A percentile compares a stretch with the other conserved stretches of the same genome.
phyloP scores from a whole-genome alignment of 2,888 invertebrate genomes.

The Pachliopta kotzebuea region DNA sequence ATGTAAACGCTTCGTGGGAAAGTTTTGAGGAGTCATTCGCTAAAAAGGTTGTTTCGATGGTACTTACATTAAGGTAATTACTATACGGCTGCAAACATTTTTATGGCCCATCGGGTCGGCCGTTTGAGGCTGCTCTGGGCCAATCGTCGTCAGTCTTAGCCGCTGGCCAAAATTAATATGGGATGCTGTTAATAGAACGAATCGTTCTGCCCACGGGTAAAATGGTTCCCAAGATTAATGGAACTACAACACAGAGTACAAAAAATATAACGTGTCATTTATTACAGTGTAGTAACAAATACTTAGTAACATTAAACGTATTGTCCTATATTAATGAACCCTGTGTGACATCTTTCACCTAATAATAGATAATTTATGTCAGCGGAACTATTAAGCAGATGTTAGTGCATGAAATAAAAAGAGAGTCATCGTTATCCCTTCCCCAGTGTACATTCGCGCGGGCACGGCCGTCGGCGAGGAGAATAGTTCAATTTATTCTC shows the following conservation, averaged over 20 bases:
- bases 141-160: slow-evolving; percentile 69
- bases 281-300: not conserved
- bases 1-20: slow-evolving; percentile 59
- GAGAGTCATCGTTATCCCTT: slow-evolving; percentile 44
- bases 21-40: slow-evolving; percentile 58
- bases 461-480: slow-evolving; percentile 45
- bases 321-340: slow-evolving; percentile 11
- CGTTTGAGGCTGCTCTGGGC: slow-evolving; percentile 64
- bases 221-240: slow-evolving; percentile 66
- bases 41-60: slow-evolving; percentile 73
- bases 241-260: slow-evolving; percentile 39
- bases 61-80: slow-evolving; percentile 77
- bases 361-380: slow-evolving; percentile 37
- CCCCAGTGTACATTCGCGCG: slow-evolving; percentile 54
- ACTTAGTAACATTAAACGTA: not conserved
- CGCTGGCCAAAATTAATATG: slow-evolving; percentile 61
- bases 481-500: slow-evolving; percentile 71
- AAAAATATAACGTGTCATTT: not conserved
- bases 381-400: slow-evolving; percentile 37
- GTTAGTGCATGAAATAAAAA: slow-evolving; percentile 38
- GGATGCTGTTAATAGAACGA: slow-evolving; percentile 66
- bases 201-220: slow-evolving; percentile 62
- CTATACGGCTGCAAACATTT: slow-evolving; percentile 71
- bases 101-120: slow-evolving; percentile 67
- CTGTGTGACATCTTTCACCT: slow-evolving; percentile 9